These are phyloP conservation scores for Mechanitis messenoides DNA, from an alignment of 2,888 invertebrate genomes.

Conservation along the genomic window DNA sequence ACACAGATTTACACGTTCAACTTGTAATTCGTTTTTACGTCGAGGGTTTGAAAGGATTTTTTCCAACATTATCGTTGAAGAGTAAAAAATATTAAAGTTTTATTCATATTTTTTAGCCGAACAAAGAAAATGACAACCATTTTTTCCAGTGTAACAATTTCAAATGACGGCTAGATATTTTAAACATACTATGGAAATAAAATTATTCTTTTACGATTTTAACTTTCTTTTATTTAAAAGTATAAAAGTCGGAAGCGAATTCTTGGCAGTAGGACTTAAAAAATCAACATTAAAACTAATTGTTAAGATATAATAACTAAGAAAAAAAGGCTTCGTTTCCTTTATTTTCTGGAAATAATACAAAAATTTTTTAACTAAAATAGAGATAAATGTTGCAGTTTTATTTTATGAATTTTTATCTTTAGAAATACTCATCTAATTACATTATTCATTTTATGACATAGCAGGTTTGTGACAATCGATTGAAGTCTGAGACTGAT, in stretches of 20 bases:
- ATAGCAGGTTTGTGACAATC: background rate
- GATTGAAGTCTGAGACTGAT: background rate
- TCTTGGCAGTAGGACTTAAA: constrained; percentile 1
- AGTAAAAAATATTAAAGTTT: background rate
- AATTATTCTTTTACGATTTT: background rate
- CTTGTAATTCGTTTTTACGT: no score
- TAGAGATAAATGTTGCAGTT: no score
- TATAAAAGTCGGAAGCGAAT: background rate
- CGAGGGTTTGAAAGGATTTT: no score
- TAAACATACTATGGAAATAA: background rate
- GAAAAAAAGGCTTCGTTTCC: background rate
- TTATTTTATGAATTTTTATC: no score
- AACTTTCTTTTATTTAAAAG: background rate
- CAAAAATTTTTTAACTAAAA: no score
- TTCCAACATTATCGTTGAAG: background rate
- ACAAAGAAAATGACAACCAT: constrained; percentile 9
- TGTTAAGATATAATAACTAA: background rate
- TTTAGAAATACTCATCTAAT: no score
- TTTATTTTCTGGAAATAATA: no score
- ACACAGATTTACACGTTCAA: no score
- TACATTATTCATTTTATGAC: no score
- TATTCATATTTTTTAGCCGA: background rate
- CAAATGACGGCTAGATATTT: constrained; percentile 7
- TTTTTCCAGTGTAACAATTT: constrained; percentile 12
- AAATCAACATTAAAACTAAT: background rate